Base-by-base conservation (phyloP, 2,113 vertebrate species). In the Vimba vimba region DNA sequence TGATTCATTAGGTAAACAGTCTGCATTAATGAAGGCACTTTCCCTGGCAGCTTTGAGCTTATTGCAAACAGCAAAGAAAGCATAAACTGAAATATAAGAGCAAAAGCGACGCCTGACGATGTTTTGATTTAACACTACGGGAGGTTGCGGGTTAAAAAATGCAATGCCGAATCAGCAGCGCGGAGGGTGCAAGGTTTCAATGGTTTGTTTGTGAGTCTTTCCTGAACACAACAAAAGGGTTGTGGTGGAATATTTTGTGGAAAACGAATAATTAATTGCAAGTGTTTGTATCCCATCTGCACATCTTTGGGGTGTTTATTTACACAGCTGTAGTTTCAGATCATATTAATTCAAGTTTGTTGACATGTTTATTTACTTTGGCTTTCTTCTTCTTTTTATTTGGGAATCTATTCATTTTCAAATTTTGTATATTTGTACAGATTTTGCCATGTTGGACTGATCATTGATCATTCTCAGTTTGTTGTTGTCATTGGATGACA, bases 1-100 rank as follows among this genome's bases (percentile, higher is more conserved):
- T 87, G 86, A 87, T 87, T 89, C 84, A 86, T 87, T 87, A 88
- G 60, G 74, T 86, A 86, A 91, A 88, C 88, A 89, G 76, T 86
- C 74, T 81, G 57, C 83, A 73, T 45, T 87, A 87, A 88, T 88
- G 82, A 86, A 66, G 64, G 8, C 79, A 82, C 19, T 88, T 84
- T 85, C 45, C 80, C 64, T 71, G 75, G 74, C 52, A 45, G 30
- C 55, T 79, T 23, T 8, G 27, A 55, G 17, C 33, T 71, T 66
- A 27, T 25, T 17, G 47, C 76, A 66, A 69, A 84, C 27, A 25
- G 60, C 23, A 57, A 23, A 60, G 19, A 66, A 62, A 59, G 9
- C 21, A 80, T 60, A 85, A 82, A 59, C 25, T 12, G 19, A 83
- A 75, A 66, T 39, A 33, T n/a, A 84, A 80, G 43, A 10, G 15